phyloP scores from a whole-genome alignment of 1,140 invertebrate species.

The Heliconius nattereri region DNA sequence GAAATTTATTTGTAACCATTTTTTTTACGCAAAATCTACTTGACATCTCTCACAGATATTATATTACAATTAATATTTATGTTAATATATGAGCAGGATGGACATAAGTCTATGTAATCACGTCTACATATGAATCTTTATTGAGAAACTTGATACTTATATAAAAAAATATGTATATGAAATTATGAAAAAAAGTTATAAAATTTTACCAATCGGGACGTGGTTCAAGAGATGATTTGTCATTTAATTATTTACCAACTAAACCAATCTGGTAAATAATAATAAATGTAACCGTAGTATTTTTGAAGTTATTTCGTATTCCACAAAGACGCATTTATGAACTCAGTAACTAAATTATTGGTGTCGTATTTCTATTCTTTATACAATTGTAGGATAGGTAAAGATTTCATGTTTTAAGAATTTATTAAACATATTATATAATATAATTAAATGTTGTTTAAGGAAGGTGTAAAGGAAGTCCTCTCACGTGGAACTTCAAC shows the following conservation, averaged over 20 bases:
- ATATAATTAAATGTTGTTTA: background rate
- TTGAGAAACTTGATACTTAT: too few relatives aligned
- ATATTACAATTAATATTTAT: background rate
- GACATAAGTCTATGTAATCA: background rate
- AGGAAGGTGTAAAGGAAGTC: background rate
- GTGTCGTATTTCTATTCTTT: constrained; percentile 1
- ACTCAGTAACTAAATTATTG: background rate
- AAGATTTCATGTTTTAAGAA: constrained; percentile 8
- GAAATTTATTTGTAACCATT: background rate
- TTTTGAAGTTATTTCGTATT: constrained; percentile 5
- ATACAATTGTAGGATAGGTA: background rate
- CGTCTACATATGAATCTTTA: background rate
- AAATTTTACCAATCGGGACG: background rate
- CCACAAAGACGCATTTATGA: constrained; percentile 8
- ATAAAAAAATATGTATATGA: too few relatives aligned
- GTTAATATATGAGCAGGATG: background rate
- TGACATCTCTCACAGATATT: background rate
- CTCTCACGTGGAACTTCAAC: background rate
- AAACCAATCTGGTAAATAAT: background rate
- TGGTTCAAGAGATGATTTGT: background rate
- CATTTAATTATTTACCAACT: background rate
- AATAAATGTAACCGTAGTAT: background rate
- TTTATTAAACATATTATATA: background rate
- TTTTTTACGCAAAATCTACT: background rate
- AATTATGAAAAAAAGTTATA: too few relatives aligned